Base-by-base conservation (phyloP, 2,113 vertebrate species). In the Steatornis caripensis region DNA sequence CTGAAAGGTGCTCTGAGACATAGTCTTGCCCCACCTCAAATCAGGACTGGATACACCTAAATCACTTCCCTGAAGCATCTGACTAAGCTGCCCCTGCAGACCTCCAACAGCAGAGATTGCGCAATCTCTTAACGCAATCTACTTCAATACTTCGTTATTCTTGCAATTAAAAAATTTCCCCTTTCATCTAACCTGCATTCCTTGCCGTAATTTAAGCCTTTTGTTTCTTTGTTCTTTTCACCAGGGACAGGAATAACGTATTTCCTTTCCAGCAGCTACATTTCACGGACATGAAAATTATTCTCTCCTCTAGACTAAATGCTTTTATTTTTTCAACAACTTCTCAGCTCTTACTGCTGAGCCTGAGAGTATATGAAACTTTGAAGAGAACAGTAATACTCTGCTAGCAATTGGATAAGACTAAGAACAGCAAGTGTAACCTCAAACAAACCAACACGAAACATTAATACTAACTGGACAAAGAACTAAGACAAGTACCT, bases 221-320 rank as follows among this genome's bases (percentile, higher is more conserved):
- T 89, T 84, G 58, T 87, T 95, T 94, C 89, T 93, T 94, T 95
- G 75, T 92, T 95, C 96, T 95, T 96, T 87, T 77, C 89, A 95
- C 84, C 57, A 81, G 72, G 84, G 91, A 91, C 43, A 71, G 17
- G 64, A 92, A 89, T 51, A 91, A 71, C 6, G 2, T 78, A 86
- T 39, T 90, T 95, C 53, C 55, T 81, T 81, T 82, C 77, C 45
- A 91, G 80, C 21, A 96, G 86, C 76, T 87, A 54, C 22, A 43
- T 78, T 94, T 72, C 60, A 81, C 5, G 27, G 55, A 90, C 57
- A 48, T 26, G 18, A 81, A 84, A 95, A 92, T 58, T 78, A 81
- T 77, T 86, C 76, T 95, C 45, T 84, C 58, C 70, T 86, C 55
- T 66, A 79, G 20, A 92, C 58, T 70, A 70, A 93, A 88, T 27